Conservation (phyloP, 1,140 invertebrate species). For the Drosophila pandora region DNA sequence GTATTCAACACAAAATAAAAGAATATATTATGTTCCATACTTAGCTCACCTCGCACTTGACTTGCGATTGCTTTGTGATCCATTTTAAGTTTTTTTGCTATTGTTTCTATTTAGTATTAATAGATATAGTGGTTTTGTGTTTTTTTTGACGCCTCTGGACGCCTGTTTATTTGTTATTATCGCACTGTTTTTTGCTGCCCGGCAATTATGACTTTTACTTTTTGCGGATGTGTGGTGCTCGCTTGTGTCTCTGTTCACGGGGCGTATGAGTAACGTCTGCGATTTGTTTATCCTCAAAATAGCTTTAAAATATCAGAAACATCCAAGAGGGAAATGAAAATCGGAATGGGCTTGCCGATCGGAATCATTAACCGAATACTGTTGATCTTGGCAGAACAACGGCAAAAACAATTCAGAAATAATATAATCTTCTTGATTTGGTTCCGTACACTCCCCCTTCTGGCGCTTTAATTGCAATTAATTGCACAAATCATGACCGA, state of each 20-base stretch:
- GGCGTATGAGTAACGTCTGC: constrained; percentile 67
- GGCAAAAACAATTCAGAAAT: constrained; percentile 12
- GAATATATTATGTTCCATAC: constrained; percentile 46
- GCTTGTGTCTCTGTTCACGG: constrained; percentile 46
- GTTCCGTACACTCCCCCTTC: constrained; percentile 6
- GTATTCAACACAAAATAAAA: not conserved
- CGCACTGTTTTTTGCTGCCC: constrained; percentile 21
- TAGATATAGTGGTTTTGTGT: constrained; percentile 36
- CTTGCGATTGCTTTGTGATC: constrained; percentile 83
- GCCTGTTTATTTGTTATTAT: constrained; percentile 25
- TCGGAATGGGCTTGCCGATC: not conserved
- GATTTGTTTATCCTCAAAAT: constrained; percentile 32
- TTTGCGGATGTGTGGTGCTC: constrained; percentile 41
- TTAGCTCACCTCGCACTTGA: constrained; percentile 83
- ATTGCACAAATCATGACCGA: constrained; percentile 54
- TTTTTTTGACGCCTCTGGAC: not conserved
- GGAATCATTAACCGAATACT: constrained; percentile 44
- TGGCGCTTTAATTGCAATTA: constrained; percentile 67
- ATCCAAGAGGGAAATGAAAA: constrained; percentile 10
- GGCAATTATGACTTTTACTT: constrained; percentile 40
- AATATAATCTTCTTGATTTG: constrained; percentile 39
- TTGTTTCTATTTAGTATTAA: constrained; percentile 40
- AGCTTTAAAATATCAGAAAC: constrained; percentile 52
- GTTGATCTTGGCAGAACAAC: constrained; percentile 52
- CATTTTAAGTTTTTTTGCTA: constrained; percentile 53